A percentile compares a stretch with the other conserved stretches of the same genome.
These are phyloP conservation scores for Philereme transversata DNA, from an alignment of 2,888 invertebrate genomes.

Conservation along the genomic window DNA sequence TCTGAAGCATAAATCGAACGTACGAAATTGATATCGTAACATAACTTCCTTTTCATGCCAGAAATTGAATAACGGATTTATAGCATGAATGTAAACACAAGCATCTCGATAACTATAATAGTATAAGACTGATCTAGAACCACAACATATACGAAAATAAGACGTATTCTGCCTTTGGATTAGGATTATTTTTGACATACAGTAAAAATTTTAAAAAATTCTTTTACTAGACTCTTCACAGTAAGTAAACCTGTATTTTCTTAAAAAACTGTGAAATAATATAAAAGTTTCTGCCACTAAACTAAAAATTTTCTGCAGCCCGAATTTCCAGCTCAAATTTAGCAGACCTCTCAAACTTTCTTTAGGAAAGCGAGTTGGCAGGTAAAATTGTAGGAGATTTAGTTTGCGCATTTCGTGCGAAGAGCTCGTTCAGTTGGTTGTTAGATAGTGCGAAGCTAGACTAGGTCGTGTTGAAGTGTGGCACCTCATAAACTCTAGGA, in stretches of 20 bases:
- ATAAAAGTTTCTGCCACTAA: neutral
- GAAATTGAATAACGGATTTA: conserved; percentile 7
- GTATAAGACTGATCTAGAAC: too few species aligned
- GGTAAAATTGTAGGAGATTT: conserved; percentile 39
- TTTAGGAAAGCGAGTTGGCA: conserved; percentile 29
- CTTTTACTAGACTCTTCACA: too few species aligned
- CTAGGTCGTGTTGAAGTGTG: conserved; percentile 40
- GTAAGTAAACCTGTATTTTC: too few species aligned
- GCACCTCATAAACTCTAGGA: conserved; percentile 39
- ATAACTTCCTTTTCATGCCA: conserved; percentile 11
- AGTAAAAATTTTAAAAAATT: too few species aligned
- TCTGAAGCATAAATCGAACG: conserved; percentile 14
- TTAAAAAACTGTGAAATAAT: neutral
- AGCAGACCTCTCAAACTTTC: conserved; percentile 25
- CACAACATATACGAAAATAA: too few species aligned
- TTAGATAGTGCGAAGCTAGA: conserved; percentile 36
- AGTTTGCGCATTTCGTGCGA: conserved; percentile 41
- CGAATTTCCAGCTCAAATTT: conserved; percentile 14
- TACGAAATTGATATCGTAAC: conserved; percentile 10
- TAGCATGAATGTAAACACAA: neutral
- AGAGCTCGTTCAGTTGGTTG: conserved; percentile 38
- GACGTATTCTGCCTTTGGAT: too few species aligned
- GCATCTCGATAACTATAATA: neutral
- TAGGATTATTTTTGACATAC: too few species aligned
- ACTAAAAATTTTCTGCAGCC: neutral